Conservation (phyloP, 2,888 invertebrate species). For the Eristalis pertinax region DNA sequence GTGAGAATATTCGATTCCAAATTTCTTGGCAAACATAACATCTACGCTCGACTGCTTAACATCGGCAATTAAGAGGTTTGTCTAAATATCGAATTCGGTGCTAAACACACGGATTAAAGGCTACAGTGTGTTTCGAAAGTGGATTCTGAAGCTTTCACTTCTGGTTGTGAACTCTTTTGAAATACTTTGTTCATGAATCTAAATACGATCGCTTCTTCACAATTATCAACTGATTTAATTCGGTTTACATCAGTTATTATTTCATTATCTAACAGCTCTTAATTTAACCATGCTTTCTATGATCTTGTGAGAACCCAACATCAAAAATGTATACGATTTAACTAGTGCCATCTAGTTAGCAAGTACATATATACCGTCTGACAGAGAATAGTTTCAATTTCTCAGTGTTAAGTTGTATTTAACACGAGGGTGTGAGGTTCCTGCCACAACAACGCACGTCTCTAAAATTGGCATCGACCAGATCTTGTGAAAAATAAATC, state of each 20-base stretch:
- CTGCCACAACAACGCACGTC: background rate
- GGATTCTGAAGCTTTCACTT: no score
- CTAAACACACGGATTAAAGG: no score
- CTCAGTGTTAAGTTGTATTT: background rate
- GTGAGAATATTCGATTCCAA: no score
- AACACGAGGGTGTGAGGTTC: background rate
- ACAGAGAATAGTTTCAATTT: background rate
- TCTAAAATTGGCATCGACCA: background rate
- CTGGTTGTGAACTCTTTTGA: no score
- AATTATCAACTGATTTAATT: no score
- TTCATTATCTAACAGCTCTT: background rate
- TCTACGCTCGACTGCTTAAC: no score
- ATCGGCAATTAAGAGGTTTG: no score
- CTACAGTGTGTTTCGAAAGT: no score
- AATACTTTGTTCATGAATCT: no score
- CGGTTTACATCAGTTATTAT: background rate
- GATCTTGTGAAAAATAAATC: background rate
- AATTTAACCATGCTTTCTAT: background rate
- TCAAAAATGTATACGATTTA: background rate
- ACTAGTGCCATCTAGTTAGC: background rate
- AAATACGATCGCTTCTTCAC: no score
- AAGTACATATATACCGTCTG: background rate
- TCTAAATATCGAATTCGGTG: no score
- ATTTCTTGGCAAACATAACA: no score
- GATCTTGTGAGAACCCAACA: background rate